phyloP scores from a whole-genome alignment of 2,113 vertebrate species.

The Brachypodius melanocephalos region DNA sequence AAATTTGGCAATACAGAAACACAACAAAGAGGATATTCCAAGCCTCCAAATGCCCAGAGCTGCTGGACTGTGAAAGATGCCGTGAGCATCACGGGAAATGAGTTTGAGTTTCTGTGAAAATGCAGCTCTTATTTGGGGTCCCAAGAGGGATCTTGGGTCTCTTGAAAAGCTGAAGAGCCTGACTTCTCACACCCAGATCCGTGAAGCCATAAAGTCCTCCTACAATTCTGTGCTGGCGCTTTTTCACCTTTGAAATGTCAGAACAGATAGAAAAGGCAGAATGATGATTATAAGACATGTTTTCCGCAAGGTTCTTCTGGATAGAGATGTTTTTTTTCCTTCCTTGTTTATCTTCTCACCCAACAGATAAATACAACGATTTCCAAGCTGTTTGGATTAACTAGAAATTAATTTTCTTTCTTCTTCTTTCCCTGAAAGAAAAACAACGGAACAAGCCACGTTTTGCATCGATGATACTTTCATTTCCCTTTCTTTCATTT shows the following conservation, averaged over 20 bases:
- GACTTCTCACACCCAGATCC: neutral
- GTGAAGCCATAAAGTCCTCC: neutral
- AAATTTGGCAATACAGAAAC: neutral
- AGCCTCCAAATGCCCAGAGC: neutral
- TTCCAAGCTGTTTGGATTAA: neutral
- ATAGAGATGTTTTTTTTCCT: neutral
- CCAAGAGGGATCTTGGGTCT: neutral
- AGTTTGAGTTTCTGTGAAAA: neutral
- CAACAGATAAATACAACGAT: neutral
- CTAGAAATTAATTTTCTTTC: neutral
- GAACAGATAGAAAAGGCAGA: neutral
- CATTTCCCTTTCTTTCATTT: neutral
- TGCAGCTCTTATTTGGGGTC: neutral
- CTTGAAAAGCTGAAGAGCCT: neutral
- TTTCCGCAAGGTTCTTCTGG: neutral
- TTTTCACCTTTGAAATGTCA: neutral
- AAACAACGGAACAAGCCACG: neutral
- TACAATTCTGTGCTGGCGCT: neutral
- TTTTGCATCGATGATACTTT: neutral
- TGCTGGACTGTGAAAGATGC: neutral
- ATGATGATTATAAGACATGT: neutral
- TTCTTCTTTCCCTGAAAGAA: neutral
- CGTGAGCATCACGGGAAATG: rapidly evolving
- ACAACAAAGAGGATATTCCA: neutral
- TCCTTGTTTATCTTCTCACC: neutral